Evolutionary conservation across 2,113 vertebrate genomes (phyloP), one percentile per base, ranked within the genome.

Genomic region (Penelope pileata): DNA sequence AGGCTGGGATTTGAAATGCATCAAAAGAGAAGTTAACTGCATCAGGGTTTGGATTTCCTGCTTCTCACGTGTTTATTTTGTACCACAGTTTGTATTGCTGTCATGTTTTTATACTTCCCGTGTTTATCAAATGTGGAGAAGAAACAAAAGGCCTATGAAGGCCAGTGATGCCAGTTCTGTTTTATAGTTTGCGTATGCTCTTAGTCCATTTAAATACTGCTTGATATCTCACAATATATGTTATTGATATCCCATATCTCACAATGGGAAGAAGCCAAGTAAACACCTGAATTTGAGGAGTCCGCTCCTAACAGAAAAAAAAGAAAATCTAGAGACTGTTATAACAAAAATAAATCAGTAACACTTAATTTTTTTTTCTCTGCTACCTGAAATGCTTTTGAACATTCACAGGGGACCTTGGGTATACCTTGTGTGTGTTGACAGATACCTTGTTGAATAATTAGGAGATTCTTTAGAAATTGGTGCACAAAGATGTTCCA

Each of bases 91-190:
- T 3, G 0, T 42, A 16, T 27, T 51, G 23, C 32, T 82, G 16
- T 34, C 0, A 0, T 8, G 21, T 78, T 75, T 34, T 68, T 72
- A 6, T 2, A 6, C 14, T 32, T 83, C 5, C 21, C 32, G 34
- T 34, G 51, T 62, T 51, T 58, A 34, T n/a, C 8, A 11, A 47
- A 67, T 64, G 36, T 9, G 29, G 27, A 23, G 40, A 73, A 64
- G 67, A 83, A 16, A 47, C 40, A 21, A 67, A 64, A 63, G 38
- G 26, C 5, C 0, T 32, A 5, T 54, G 32, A 53, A 54, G 59
- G 45, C 50, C 23, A 7, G 21, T 48, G 18, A 17, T 89, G 22
- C 5, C 34, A 50, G 6, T 74, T 80, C n/a, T 66, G 15, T 58
- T 86, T 81, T 34, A 24, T 8, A 32, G 9, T 83, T 68, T 32